Evolutionary conservation across 2,888 invertebrate genomes (phyloP).

Genomic region (Ptilodon capucinus): DNA sequence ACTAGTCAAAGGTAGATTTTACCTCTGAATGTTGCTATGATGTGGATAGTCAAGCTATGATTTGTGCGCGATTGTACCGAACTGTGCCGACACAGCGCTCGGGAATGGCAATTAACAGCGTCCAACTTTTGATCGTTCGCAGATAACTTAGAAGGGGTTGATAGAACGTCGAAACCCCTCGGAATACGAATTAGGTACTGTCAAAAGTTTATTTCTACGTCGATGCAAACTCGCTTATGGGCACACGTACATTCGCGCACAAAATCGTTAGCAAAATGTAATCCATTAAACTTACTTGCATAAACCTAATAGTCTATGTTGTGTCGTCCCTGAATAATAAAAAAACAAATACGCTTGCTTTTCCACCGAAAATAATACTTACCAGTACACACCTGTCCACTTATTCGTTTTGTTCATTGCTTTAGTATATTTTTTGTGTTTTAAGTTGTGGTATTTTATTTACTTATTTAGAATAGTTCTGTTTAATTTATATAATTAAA

Average conservation of each 20-base stretch:
- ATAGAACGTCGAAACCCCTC: constrained; percentile 11
- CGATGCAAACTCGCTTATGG: constrained; percentile 13
- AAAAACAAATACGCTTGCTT: constrained; percentile 53
- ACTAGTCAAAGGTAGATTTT: constrained; percentile 76
- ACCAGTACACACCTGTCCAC: constrained; percentile 60
- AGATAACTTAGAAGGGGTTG: constrained; percentile 26
- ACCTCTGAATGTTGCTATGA: constrained; percentile 56
- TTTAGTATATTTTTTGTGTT: constrained; percentile 56
- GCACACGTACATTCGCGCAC: constrained; percentile 27
- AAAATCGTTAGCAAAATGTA: constrained; percentile 29
- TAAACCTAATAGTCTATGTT: constrained; percentile 61
- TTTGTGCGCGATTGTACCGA: constrained; percentile 44
- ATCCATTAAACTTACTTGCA: constrained; percentile 27
- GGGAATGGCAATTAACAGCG: constrained; percentile 17
- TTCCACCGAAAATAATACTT: constrained; percentile 54
- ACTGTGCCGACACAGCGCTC: constrained; percentile 13
- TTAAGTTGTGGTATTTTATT: constrained; percentile 57
- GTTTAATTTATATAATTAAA: constrained; percentile 56
- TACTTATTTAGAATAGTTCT: constrained; percentile 74
- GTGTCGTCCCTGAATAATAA: constrained; percentile 66
- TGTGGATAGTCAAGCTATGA: constrained; percentile 41
- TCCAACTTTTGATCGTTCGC: constrained; percentile 19
- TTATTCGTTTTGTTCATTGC: constrained; percentile 38
- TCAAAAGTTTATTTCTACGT: constrained; percentile 29
- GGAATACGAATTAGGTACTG: constrained; percentile 6